phyloP scores from a whole-genome alignment of 2,797 vertebrate species.

The Arrhamphus sclerolepis region DNA sequence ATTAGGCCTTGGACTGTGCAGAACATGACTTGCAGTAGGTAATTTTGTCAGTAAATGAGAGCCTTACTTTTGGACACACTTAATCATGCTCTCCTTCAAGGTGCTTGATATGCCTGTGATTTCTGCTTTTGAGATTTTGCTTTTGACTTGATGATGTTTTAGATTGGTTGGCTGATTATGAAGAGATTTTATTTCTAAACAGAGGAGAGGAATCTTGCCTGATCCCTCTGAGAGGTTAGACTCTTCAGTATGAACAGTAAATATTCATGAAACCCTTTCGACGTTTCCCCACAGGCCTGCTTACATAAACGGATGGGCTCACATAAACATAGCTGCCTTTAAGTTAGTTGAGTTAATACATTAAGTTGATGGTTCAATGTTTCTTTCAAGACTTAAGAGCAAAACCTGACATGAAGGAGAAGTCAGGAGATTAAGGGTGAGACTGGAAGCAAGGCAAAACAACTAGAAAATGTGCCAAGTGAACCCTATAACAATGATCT shows the following conservation, averaged over 20 bases:
- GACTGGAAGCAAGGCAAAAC: neutral
- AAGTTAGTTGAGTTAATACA: neutral
- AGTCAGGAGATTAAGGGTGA: neutral
- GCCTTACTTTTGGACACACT: constrained; percentile 45
- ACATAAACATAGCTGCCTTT: neutral
- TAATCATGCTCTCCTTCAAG: constrained; percentile 59
- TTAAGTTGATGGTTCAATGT: constrained; percentile 8
- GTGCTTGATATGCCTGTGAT: constrained; percentile 43
- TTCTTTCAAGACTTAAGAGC: constrained; percentile 1
- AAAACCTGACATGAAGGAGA: neutral
- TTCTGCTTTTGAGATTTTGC: constrained; percentile 49
- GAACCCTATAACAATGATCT: neutral
- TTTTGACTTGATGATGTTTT: constrained; percentile 44
- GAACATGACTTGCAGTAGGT: constrained; percentile 35
- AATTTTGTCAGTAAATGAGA: constrained; percentile 56
- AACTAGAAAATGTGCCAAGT: neutral
- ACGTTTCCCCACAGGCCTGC: neutral
- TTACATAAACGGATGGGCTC: constrained; percentile 13
- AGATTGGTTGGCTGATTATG: constrained; percentile 21
- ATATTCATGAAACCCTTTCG: neutral
- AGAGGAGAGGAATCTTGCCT: constrained; percentile 26
- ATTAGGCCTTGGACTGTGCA: constrained; percentile 48
- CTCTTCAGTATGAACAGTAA: neutral
- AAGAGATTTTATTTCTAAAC: constrained; percentile 45
- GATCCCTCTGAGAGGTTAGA: constrained; percentile 16